Percentiles rank a stretch among this genome's conserved stretches.
These are phyloP conservation scores for Nothocercus nigrocapillus DNA, from an alignment of 2,113 vertebrate species.

Conservation along the genomic window DNA sequence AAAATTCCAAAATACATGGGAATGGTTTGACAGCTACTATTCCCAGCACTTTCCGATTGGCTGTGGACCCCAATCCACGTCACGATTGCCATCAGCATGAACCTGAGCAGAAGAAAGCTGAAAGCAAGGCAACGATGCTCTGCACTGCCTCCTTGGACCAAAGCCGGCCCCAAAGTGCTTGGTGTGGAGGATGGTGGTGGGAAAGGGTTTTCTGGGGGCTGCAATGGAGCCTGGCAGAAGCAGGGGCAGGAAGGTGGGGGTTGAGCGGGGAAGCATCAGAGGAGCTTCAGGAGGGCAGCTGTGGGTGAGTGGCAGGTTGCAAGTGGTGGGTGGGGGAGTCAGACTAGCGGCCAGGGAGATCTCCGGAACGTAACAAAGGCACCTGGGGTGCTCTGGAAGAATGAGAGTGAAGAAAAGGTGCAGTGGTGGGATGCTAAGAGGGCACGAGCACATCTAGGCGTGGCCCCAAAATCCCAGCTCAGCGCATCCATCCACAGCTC, in stretches of 20 bases:
- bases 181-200: background rate
- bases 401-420: background rate
- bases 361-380: background rate
- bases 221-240: background rate
- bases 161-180: background rate
- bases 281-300: background rate
- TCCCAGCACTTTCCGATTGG: background rate
- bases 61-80: background rate
- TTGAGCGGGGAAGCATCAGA: background rate
- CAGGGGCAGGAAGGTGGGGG: background rate
- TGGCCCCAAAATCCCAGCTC: background rate
- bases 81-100: background rate
- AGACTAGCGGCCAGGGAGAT: background rate
- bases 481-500: background rate
- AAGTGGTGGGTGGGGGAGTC: background rate
- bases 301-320: background rate
- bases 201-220: background rate
- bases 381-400: background rate
- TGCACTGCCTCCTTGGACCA: background rate
- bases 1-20: background rate
- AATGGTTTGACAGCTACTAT: background rate
- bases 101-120: background rate
- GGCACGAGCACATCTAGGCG: background rate
- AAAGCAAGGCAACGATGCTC: background rate
- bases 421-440: background rate